A percentile compares a stretch with the other conserved stretches of the same genome.
Evolutionary conservation across 23 tunicate genomes (phyloP).

Genomic region (Trididemnum nubilum): DNA sequence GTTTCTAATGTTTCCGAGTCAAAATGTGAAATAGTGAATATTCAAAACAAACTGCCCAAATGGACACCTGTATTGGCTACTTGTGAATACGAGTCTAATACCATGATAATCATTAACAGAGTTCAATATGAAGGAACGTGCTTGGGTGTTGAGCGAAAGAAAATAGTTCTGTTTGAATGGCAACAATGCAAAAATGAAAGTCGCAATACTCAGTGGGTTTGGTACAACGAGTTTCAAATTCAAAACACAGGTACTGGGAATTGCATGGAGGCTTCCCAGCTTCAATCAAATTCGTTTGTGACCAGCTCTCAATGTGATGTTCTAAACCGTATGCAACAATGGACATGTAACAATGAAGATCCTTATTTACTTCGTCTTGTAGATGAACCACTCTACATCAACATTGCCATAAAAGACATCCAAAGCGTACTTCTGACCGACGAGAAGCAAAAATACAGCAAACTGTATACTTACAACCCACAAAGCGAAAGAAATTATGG

Average conservation of each 20-base stretch:
- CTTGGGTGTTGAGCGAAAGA: constrained; percentile 25
- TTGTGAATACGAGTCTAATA: constrained; percentile 58
- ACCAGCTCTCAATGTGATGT: constrained; percentile 42
- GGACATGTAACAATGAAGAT: constrained; percentile 48
- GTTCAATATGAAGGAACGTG: constrained; percentile 24
- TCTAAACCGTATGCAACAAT: constrained; percentile 40
- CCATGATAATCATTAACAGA: constrained; percentile 57
- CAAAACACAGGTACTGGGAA: constrained; percentile 32
- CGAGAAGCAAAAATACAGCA: neutral
- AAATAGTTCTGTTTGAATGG: constrained; percentile 49
- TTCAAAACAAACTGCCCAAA: neutral
- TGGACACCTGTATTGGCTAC: constrained; percentile 44
- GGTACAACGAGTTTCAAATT: constrained; percentile 36
- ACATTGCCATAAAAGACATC: neutral
- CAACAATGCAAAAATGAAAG: constrained; percentile 21
- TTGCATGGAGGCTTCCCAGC: constrained; percentile 40
- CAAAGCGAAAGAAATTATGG: constrained; percentile 23
- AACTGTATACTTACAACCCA: constrained; percentile 64
- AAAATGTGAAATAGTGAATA: neutral
- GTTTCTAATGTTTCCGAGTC: constrained; percentile 10
- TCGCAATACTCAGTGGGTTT: constrained; percentile 36
- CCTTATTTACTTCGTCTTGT: constrained; percentile 20
- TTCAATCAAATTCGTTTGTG: neutral
- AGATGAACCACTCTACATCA: constrained; percentile 1
- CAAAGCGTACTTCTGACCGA: constrained; percentile 20